Conservation (phyloP, 1,140 invertebrate species). For the Drosophila malerkotliana region DNA sequence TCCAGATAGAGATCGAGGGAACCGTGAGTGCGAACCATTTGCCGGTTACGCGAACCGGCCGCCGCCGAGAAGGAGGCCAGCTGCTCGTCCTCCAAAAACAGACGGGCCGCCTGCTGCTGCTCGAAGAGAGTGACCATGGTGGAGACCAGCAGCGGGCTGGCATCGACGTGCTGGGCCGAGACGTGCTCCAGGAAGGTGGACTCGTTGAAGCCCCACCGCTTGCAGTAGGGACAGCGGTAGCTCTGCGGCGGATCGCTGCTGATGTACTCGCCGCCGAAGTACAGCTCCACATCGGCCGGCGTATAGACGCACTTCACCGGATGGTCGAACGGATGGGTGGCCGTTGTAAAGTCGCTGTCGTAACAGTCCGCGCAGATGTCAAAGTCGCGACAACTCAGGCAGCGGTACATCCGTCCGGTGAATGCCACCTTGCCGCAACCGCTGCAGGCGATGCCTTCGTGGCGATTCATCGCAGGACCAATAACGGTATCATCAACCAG, state of each 20-base stretch:
- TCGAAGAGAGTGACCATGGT: conserved; percentile 67
- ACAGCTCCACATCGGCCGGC: conserved; percentile 55
- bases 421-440: conserved; percentile 55
- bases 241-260: conserved; percentile 67
- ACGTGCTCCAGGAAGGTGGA: conserved; percentile 69
- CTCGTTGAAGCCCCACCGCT: conserved; percentile 68
- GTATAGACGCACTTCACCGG: conserved; percentile 62
- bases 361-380: conserved; percentile 62
- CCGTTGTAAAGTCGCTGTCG: conserved; percentile 53
- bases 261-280: conserved; percentile 65
- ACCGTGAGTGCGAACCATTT: conserved; percentile 40
- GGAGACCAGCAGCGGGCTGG: conserved; percentile 59
- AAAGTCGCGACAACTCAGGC: conserved; percentile 56
- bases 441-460: conserved; percentile 57
- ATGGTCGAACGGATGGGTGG: conserved; percentile 65
- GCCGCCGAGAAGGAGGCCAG: conserved; percentile 53
- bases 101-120: conserved; percentile 62
- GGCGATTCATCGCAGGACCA: conserved; percentile 54
- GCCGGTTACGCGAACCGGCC: conserved; percentile 55
- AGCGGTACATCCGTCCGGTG: conserved; percentile 63
- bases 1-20: conserved; percentile 53
- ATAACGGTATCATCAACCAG: background rate
- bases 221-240: conserved; percentile 70
- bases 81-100: conserved; percentile 71
- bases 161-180: conserved; percentile 44